Conservation (phyloP, 2,113 vertebrate genomes). For the Condylura cristata region DNA sequence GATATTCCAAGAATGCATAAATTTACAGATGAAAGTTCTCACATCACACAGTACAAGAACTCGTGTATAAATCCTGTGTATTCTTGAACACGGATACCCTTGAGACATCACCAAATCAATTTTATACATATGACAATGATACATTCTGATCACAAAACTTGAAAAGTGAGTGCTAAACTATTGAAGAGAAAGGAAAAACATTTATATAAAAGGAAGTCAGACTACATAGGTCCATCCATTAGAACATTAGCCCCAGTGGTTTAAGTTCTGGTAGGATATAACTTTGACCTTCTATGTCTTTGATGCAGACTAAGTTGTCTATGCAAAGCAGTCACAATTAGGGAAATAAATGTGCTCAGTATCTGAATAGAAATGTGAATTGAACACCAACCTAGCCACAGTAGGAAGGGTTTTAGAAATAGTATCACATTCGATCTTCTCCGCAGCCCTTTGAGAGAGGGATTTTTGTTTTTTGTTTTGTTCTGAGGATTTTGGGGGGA, state of each 20-base stretch:
- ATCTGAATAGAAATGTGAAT: not conserved
- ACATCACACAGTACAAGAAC: no score
- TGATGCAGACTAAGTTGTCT: not conserved
- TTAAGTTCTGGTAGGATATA: not conserved
- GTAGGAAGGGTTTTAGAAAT: not conserved
- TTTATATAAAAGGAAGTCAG: slow-evolving; percentile 9
- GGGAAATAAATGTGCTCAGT: not conserved
- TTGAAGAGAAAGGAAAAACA: not conserved
- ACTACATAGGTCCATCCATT: not conserved
- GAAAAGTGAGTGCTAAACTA: not conserved
- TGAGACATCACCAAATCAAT: not conserved
- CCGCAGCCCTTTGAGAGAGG: not conserved
- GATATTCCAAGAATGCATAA: not conserved
- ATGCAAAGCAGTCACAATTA: not conserved
- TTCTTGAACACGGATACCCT: not conserved
- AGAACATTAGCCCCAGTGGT: not conserved
- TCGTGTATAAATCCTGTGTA: not conserved
- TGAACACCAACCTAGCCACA: not conserved
- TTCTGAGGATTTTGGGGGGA: no score
- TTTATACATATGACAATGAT: not conserved
- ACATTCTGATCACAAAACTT: not conserved
- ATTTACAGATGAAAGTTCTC: not conserved
- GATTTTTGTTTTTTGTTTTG: not conserved
- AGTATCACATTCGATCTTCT: not conserved
- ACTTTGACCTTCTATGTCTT: not conserved